These are phyloP conservation scores for Macropus fuliginosus DNA, from an alignment of 2,797 vertebrate species.

Conservation along the genomic window DNA sequence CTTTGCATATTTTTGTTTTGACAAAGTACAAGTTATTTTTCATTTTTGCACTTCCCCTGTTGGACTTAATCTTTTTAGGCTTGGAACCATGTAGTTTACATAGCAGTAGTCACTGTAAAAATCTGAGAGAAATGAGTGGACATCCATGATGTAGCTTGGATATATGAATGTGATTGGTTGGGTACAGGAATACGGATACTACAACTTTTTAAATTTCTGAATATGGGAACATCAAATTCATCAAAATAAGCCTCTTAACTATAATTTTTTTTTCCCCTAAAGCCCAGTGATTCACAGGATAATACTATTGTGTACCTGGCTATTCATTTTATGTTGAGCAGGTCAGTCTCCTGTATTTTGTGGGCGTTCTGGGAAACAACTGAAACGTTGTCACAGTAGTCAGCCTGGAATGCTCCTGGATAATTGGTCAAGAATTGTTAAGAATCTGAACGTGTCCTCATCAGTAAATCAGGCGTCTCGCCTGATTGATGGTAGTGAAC, in stretches of 20 bases:
- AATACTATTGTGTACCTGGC: background rate
- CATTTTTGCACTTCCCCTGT: background rate
- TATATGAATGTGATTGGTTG: background rate
- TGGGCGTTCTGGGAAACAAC: constrained; percentile 96
- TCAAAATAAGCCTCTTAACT: background rate
- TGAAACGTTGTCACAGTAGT: constrained; percentile 93
- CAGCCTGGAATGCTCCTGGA: constrained; percentile 97
- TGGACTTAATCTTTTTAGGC: background rate
- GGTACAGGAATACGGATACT: background rate
- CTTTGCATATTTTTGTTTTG: background rate
- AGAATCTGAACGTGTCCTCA: constrained; percentile 95
- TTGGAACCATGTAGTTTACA: background rate
- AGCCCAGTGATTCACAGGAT: background rate
- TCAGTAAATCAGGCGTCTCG: constrained; percentile 96
- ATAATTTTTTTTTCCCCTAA: background rate
- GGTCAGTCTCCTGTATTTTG: constrained; percentile 96
- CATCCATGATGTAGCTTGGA: background rate
- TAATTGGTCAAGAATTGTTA: constrained; percentile 97
- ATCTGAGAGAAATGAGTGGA: background rate
- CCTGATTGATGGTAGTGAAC: constrained; percentile 95
- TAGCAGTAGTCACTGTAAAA: background rate
- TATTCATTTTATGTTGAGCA: constrained; percentile 68
- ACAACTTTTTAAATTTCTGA: background rate
- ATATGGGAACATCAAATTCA: background rate
- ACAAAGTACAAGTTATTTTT: background rate